Percentiles rank a stretch among this genome's conserved stretches.
Conservation (phyloP, 2,797 vertebrate genomes). For the Pseudomugil tenellus region DNA sequence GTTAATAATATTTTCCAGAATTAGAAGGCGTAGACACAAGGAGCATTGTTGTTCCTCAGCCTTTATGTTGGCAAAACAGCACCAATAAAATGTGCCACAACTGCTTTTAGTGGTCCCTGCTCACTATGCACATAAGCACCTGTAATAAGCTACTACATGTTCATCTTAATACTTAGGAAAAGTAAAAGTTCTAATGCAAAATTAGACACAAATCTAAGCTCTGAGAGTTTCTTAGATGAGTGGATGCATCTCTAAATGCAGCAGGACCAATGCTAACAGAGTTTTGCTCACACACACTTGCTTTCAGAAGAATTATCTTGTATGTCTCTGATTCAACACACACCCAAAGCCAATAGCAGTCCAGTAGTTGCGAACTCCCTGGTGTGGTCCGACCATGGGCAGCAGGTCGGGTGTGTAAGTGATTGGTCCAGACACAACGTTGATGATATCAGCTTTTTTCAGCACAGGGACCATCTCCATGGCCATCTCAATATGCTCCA, state of each 20-base stretch:
- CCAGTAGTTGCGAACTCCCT: constrained; percentile 94
- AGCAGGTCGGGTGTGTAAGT: constrained; percentile 97
- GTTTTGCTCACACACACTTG: not conserved
- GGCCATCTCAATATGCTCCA: constrained; percentile 92
- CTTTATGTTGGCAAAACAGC: no score
- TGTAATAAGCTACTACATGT: no score
- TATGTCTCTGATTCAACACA: constrained; percentile 34
- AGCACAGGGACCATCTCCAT: constrained; percentile 97
- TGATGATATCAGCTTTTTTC: constrained; percentile 92
- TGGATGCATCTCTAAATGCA: no score
- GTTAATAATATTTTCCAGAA: not conserved
- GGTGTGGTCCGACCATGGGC: constrained; percentile 95
- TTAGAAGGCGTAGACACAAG: not conserved
- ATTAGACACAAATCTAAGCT: no score
- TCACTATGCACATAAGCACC: no score
- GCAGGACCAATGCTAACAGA: not conserved
- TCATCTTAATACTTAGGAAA: no score
- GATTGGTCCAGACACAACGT: constrained; percentile 93
- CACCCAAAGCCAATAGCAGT: constrained; percentile 95
- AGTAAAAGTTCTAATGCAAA: no score
- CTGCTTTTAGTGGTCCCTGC: no score
- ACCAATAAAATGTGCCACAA: no score
- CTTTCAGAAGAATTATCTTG: not conserved
- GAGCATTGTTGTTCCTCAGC: not conserved
- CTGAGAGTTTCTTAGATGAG: no score